These are phyloP conservation scores for Poeciliopsis turrubarensis DNA, from an alignment of 2,113 vertebrate genomes.

Conservation along the genomic window DNA sequence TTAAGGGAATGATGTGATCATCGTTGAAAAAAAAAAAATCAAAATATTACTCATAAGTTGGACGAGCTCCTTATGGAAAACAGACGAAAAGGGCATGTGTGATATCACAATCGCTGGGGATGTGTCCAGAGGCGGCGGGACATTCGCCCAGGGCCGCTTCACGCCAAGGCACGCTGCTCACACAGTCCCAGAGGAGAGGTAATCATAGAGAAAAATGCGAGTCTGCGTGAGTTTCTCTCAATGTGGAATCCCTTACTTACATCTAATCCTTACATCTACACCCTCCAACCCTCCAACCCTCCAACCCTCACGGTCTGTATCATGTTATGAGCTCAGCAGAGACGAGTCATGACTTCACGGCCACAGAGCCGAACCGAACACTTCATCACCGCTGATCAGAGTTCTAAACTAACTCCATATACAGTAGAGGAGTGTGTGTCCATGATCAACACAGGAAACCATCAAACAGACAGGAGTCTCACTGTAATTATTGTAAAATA, in stretches of 20 bases:
- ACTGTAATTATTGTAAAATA: slow-evolving; percentile 38
- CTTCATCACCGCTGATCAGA: slow-evolving; percentile 55
- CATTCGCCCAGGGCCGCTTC: neutral
- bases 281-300: slow-evolving; percentile 47
- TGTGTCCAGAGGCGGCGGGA: neutral
- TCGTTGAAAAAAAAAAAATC: slow-evolving; percentile 3
- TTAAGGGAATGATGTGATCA: slow-evolving; percentile 7
- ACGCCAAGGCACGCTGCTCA: neutral
- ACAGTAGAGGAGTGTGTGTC: slow-evolving; percentile 2
- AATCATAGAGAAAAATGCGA: neutral
- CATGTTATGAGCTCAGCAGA: slow-evolving; percentile 62
- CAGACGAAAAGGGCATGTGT: neutral
- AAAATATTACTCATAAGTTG: slow-evolving; percentile 47
- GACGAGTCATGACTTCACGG: slow-evolving; percentile 51
- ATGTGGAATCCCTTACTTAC: neutral
- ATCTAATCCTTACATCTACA: neutral
- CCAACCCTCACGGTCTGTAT: slow-evolving; percentile 62
- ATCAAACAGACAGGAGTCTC: neutral
- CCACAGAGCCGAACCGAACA: slow-evolving; percentile 46
- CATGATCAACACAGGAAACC: neutral
- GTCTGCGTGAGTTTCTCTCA: neutral
- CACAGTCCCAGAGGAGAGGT: neutral
- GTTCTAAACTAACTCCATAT: slow-evolving; percentile 30
- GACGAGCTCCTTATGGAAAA: slow-evolving; percentile 7
- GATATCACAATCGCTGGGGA: neutral